phyloP scores from a whole-genome alignment of 2,888 invertebrate species.

The Pherbina coryleti region DNA sequence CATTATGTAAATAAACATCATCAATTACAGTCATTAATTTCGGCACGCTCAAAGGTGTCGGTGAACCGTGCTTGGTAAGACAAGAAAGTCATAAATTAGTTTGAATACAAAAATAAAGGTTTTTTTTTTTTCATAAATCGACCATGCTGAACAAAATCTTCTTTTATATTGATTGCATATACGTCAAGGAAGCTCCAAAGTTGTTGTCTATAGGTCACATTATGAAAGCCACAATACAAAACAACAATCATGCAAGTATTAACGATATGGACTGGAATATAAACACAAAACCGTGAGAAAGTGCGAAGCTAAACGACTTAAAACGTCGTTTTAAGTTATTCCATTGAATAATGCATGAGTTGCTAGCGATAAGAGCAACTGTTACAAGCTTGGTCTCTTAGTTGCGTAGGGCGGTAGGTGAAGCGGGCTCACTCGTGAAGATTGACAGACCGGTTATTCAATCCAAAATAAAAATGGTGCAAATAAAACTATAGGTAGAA shows the following conservation, averaged over 20 bases:
- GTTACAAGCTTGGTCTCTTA: neutral
- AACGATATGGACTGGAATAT: constrained; percentile 5
- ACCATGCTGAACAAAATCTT: neutral
- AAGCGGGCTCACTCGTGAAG: neutral
- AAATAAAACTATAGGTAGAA: too few relatives aligned
- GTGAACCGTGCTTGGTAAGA: constrained; percentile 34
- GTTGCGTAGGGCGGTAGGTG: constrained; percentile 2
- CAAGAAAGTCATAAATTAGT: neutral
- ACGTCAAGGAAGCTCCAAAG: neutral
- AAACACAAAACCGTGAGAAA: constrained; percentile 47
- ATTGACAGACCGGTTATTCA: neutral
- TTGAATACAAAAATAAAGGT: neutral
- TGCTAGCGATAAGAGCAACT: constrained; percentile 42
- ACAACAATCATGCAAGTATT: neutral
- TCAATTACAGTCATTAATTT: constrained; percentile 43
- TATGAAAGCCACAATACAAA: neutral
- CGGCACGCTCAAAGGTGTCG: constrained; percentile 43
- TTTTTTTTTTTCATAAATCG: neutral
- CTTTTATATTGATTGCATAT: constrained; percentile 15
- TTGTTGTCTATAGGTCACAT: constrained; percentile 1
- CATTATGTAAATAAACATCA: neutral
- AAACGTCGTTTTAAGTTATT: constrained; percentile 49
- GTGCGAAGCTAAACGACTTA: constrained; percentile 44
- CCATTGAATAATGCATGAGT: constrained; percentile 44
- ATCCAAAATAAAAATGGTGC: too few relatives aligned